These are phyloP conservation scores for Dinomys branickii DNA, from an alignment of 2,113 vertebrate genomes.

Conservation along the genomic window DNA sequence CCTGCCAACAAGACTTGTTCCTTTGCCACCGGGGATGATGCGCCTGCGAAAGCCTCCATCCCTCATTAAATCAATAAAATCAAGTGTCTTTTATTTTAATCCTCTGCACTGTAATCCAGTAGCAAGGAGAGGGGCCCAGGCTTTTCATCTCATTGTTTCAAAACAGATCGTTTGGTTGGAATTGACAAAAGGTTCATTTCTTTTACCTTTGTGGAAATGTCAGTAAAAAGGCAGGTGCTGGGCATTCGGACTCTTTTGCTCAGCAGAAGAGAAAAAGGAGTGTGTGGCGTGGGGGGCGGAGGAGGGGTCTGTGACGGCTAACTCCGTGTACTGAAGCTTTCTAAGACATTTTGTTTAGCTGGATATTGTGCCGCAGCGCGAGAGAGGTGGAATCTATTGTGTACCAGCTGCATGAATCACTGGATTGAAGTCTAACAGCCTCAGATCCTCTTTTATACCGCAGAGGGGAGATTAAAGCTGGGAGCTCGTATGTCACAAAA, in stretches of 20 bases:
- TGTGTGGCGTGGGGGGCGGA: neutral
- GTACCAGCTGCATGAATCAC: constrained; percentile 87
- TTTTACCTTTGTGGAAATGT: constrained; percentile 88
- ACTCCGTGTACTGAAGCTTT: constrained; percentile 84
- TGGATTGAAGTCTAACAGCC: constrained; percentile 87
- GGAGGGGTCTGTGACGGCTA: constrained; percentile 80
- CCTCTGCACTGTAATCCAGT: constrained; percentile 78
- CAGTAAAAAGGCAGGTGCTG: constrained; percentile 86
- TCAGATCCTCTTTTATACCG: constrained; percentile 88
- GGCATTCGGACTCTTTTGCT: constrained; percentile 85
- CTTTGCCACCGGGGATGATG: constrained; percentile 73
- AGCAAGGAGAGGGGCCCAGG: constrained; percentile 74
- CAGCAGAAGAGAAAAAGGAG: constrained; percentile 64
- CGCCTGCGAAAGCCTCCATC: constrained; percentile 65
- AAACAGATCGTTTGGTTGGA: constrained; percentile 81
- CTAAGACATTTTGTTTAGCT: constrained; percentile 88
- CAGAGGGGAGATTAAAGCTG: constrained; percentile 87
- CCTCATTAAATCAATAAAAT: constrained; percentile 89
- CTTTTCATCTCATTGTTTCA: constrained; percentile 86
- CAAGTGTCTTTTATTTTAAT: constrained; percentile 87
- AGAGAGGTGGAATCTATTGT: constrained; percentile 87
- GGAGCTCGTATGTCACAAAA: constrained; percentile 87
- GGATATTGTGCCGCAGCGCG: constrained; percentile 85
- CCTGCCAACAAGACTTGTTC: constrained; percentile 66
- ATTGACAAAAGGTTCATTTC: constrained; percentile 86